Conservation (phyloP, 2,113 vertebrate genomes). For the Clarias magur region DNA sequence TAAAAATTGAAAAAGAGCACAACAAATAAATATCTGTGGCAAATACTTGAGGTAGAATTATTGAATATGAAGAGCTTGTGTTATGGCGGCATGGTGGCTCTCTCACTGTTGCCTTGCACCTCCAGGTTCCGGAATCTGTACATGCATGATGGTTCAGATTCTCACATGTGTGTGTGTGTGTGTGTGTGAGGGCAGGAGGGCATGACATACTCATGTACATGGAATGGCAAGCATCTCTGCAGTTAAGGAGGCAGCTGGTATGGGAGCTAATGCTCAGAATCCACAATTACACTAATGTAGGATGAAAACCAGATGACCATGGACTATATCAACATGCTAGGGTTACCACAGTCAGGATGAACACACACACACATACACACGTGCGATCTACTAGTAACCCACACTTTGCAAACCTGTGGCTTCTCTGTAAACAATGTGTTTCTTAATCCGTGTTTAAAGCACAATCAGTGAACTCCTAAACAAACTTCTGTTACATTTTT, state of each 20-base stretch:
- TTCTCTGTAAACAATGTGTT: conserved; percentile 34
- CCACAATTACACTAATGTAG: conserved; percentile 50
- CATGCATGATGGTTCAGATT: background rate
- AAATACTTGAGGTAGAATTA: background rate
- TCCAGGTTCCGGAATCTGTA: background rate
- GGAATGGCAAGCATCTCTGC: conserved; percentile 59
- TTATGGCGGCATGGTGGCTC: background rate
- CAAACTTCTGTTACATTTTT: conserved; percentile 30
- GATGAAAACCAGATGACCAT: conserved; percentile 62
- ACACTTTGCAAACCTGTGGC: background rate
- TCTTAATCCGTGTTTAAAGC: conserved; percentile 28
- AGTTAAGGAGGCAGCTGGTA: conserved; percentile 51
- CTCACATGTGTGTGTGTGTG: background rate
- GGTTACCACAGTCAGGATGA: conserved; percentile 40
- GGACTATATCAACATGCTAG: conserved; percentile 35
- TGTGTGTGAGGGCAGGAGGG: conserved; percentile 4
- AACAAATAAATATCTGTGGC: background rate
- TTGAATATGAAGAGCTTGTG: background rate
- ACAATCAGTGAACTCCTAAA: conserved; percentile 20
- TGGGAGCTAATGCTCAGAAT: conserved; percentile 50
- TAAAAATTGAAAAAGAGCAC: background rate
- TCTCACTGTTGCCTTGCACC: no score
- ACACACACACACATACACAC: conserved; percentile 36
- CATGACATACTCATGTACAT: conserved; percentile 37
- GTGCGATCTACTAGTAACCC: conserved; percentile 13